phyloP scores from a whole-genome alignment of 2,113 vertebrate genomes.

The Anthoscopus minutus region DNA sequence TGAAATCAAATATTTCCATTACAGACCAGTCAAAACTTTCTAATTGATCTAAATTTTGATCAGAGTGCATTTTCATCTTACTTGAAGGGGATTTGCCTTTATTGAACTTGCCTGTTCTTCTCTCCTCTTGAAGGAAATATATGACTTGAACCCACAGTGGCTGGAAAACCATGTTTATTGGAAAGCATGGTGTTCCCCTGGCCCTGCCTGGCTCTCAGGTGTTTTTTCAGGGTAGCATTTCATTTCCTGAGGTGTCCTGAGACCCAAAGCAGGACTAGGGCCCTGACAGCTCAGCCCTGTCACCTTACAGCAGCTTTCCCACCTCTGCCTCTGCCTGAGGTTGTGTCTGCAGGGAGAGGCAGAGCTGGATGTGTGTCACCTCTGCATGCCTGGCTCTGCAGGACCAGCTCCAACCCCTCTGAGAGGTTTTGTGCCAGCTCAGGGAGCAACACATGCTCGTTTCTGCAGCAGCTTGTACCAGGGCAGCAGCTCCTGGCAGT shows the following conservation, averaged over 20 bases:
- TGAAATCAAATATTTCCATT: background rate
- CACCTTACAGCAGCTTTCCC: background rate
- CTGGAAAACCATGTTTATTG: background rate
- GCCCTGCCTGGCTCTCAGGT: background rate
- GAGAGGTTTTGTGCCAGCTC: background rate
- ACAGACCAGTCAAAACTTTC: background rate
- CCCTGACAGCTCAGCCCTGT: background rate
- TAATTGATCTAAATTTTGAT: background rate
- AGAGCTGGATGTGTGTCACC: background rate
- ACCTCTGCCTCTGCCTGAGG: background rate
- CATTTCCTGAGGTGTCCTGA: background rate
- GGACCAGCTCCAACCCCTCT: background rate
- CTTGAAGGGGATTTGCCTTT: background rate
- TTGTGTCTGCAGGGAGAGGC: background rate
- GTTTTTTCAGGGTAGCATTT: background rate
- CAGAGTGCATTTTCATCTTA: background rate
- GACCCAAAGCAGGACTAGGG: background rate
- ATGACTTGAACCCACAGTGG: background rate
- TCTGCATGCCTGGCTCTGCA: fast-evolving
- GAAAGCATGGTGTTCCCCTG: background rate
- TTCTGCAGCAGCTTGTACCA: background rate
- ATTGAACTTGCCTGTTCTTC: background rate
- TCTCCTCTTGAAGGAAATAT: background rate
- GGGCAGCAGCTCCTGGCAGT: background rate
- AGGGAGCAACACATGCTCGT: background rate